Percentiles rank a stretch among this genome's conserved stretches.
Evolutionary conservation across 2,888 invertebrate species (phyloP).

Genomic region (Cerastoderma edule): DNA sequence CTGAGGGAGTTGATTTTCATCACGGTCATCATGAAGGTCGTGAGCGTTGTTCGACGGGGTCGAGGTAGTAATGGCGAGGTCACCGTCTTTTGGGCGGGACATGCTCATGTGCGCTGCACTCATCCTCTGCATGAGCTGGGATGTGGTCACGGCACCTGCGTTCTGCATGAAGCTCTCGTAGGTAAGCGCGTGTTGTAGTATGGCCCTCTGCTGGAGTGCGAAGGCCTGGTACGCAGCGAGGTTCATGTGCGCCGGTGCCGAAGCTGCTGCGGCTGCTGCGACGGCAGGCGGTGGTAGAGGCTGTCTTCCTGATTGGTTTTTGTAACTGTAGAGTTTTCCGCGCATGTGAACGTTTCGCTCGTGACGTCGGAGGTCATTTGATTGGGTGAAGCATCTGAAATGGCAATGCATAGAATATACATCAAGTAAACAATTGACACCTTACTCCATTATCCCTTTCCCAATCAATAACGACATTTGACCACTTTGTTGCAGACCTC

Average conservation of each 20-base stretch:
- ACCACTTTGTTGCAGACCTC: too few species aligned
- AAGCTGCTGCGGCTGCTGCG: conserved; percentile 23
- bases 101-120: conserved; percentile 32
- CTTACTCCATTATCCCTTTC: too few species aligned
- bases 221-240: conserved; percentile 78
- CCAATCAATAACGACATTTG: too few species aligned
- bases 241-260: conserved; percentile 68
- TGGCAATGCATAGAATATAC: too few species aligned
- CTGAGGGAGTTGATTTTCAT: conserved; percentile 56
- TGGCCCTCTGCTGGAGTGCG: conserved; percentile 75
- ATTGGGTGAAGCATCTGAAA: conserved; percentile 79
- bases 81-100: conserved; percentile 44
- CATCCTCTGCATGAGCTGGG: conserved; percentile 47
- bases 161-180: conserved; percentile 78
- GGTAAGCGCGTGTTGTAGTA: conserved; percentile 76
- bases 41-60: conserved; percentile 48
- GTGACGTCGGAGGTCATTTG: conserved; percentile 78
- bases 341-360: conserved; percentile 80
- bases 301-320: conserved; percentile 56
- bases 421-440: too few species aligned
- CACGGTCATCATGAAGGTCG: conserved; percentile 41
- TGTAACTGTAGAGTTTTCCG: conserved; percentile 76
- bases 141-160: conserved; percentile 62
- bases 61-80: conserved; percentile 61
- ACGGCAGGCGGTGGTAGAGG: conserved; percentile 34